Percentiles rank a stretch among this genome's conserved stretches.
Conservation (phyloP, 2,797 vertebrate species). For the Poeciliopsis gracilis region DNA sequence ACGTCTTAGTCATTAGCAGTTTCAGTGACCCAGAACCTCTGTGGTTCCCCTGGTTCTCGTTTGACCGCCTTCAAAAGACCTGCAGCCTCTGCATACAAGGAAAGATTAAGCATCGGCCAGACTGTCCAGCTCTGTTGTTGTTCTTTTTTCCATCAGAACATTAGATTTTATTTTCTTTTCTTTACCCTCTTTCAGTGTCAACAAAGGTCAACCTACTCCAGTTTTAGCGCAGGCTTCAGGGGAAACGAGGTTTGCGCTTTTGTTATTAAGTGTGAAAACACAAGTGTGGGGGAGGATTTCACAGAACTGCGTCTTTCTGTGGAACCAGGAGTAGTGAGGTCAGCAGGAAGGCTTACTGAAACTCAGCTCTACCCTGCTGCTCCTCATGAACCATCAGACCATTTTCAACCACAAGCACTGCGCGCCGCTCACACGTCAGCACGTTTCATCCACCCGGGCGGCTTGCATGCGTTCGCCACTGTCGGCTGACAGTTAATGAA, state of each 20-base stretch:
- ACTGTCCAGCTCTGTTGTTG: not conserved
- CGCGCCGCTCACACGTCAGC: not conserved
- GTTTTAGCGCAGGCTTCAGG: slow-evolving; percentile 52
- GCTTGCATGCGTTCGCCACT: not conserved
- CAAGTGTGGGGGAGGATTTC: slow-evolving; percentile 73
- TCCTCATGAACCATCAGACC: slow-evolving; percentile 23
- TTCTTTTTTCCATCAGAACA: not conserved
- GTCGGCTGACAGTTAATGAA: slow-evolving; percentile 5
- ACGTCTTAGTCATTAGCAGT: slow-evolving; percentile 40
- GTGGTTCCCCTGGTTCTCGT: slow-evolving; percentile 54
- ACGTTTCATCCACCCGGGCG: slow-evolving; percentile 6
- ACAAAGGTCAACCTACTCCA: slow-evolving; percentile 57
- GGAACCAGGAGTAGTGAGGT: slow-evolving; percentile 65
- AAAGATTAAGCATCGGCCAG: slow-evolving; percentile 12
- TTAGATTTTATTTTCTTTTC: slow-evolving; percentile 30
- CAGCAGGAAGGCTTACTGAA: slow-evolving; percentile 53
- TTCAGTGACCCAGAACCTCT: slow-evolving; percentile 49
- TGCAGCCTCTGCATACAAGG: slow-evolving; percentile 18
- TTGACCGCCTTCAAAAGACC: slow-evolving; percentile 50
- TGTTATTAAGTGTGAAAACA: slow-evolving; percentile 76
- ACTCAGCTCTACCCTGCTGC: slow-evolving; percentile 26
- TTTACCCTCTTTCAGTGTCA: slow-evolving; percentile 24
- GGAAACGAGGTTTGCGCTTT: slow-evolving; percentile 61
- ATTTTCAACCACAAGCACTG: slow-evolving; percentile 23
- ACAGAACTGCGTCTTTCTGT: slow-evolving; percentile 68